Evolutionary conservation across 2,888 invertebrate species (phyloP).

Genomic region (Tupiocoris notatus): DNA sequence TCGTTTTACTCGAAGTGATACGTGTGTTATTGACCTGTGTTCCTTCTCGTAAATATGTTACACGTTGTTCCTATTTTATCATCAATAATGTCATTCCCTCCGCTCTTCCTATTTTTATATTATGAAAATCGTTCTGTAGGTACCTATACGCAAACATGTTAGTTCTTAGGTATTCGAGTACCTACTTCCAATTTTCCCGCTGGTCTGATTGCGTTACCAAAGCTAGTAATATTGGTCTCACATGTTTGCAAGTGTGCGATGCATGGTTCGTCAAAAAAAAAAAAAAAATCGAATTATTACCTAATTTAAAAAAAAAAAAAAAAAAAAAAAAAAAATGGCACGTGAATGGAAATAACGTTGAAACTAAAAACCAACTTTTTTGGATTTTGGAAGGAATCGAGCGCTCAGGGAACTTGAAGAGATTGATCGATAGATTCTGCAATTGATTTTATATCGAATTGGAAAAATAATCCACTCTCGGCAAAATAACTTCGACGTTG

Average conservation of each 20-base stretch:
- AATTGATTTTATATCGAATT: too few relatives aligned
- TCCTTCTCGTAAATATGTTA: not conserved
- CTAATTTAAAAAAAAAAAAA: too few relatives aligned
- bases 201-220: conserved; percentile 3
- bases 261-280: not conserved
- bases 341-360: too few relatives aligned
- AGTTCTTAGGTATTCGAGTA: not conserved
- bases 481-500: too few relatives aligned
- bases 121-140: not conserved
- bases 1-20: too few relatives aligned
- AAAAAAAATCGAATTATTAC: too few relatives aligned
- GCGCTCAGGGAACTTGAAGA: too few relatives aligned
- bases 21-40: not conserved
- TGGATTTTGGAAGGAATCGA: too few relatives aligned
- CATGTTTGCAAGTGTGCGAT: not conserved
- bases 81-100: not conserved
- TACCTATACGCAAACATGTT: not conserved
- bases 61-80: conserved; percentile 19
- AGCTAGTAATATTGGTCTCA: not conserved
- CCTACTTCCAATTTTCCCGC: not conserved
- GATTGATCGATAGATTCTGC: too few relatives aligned
- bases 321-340: too few relatives aligned
- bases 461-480: too few relatives aligned
- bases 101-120: conserved; percentile 2
- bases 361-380: too few relatives aligned